phyloP scores from a whole-genome alignment of 2,113 vertebrate species.

The Synodontis membranacea region DNA sequence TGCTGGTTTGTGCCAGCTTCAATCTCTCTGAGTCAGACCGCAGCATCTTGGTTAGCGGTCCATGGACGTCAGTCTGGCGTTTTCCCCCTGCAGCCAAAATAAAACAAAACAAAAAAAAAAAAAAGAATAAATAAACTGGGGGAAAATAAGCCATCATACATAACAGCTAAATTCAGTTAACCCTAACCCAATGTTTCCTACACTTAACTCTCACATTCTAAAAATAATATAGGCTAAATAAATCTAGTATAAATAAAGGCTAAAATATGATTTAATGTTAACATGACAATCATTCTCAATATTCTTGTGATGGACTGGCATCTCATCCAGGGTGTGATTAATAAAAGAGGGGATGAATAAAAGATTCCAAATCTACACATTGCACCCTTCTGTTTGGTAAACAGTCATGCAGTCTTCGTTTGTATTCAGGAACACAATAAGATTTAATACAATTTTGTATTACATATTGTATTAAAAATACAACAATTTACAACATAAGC shows the following conservation, averaged over 20 bases:
- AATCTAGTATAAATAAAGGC: no score
- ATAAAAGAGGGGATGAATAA: background rate
- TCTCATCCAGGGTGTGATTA: background rate
- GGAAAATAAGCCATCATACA: background rate
- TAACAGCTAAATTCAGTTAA: background rate
- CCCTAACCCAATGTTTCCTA: background rate
- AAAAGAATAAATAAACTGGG: no score
- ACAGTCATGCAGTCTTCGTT: background rate
- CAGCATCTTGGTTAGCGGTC: conserved; percentile 75
- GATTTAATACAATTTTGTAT: background rate
- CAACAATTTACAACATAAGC: no score
- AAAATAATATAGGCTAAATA: background rate
- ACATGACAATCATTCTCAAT: background rate
- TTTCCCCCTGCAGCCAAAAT: conserved; percentile 66
- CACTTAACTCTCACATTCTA: background rate
- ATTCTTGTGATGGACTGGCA: background rate
- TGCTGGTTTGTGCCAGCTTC: conserved; percentile 58
- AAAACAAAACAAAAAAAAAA: background rate
- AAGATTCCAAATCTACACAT: background rate
- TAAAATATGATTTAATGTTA: no score
- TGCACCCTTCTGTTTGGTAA: background rate
- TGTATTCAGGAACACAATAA: background rate
- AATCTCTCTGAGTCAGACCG: conserved; percentile 75
- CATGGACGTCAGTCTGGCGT: conserved; percentile 68
- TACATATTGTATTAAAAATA: background rate